Conservation (phyloP, 2,113 vertebrate genomes). For the Riparia riparia region DNA sequence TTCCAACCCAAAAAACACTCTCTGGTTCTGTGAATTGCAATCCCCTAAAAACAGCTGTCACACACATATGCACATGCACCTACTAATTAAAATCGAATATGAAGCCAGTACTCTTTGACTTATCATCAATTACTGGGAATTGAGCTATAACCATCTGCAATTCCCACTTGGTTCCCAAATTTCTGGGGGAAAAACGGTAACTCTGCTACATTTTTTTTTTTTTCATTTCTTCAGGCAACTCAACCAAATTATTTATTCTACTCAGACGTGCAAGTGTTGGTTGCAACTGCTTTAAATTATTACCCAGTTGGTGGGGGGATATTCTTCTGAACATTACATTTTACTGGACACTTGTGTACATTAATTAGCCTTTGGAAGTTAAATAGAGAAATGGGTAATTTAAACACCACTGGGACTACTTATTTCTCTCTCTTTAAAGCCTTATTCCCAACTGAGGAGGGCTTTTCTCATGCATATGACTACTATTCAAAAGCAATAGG, state of each 20-base stretch:
- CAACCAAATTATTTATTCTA: neutral
- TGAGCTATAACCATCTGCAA: neutral
- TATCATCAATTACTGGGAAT: rapidly evolving
- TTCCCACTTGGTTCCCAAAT: neutral
- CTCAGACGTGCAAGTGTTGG: neutral
- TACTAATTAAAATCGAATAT: neutral
- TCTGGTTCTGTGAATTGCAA: neutral
- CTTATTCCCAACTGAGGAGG: neutral
- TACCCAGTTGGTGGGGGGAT: neutral
- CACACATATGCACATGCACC: neutral
- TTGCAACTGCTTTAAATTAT: slow-evolving; percentile 7
- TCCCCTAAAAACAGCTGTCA: neutral
- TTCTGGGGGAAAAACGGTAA: neutral
- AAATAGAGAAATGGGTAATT: neutral
- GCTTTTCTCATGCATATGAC: slow-evolving; percentile 47
- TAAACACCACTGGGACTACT: neutral
- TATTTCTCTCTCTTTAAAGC: slow-evolving; percentile 24
- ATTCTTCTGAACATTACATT: neutral
- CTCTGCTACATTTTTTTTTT: neutral
- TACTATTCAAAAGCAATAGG: neutral
- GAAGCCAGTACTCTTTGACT: neutral
- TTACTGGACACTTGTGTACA: neutral
- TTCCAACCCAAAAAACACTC: neutral
- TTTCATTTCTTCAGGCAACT: neutral
- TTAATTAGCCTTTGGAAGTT: neutral